Conservation (phyloP, 2,888 invertebrate species). For the Aporophyla nigra region DNA sequence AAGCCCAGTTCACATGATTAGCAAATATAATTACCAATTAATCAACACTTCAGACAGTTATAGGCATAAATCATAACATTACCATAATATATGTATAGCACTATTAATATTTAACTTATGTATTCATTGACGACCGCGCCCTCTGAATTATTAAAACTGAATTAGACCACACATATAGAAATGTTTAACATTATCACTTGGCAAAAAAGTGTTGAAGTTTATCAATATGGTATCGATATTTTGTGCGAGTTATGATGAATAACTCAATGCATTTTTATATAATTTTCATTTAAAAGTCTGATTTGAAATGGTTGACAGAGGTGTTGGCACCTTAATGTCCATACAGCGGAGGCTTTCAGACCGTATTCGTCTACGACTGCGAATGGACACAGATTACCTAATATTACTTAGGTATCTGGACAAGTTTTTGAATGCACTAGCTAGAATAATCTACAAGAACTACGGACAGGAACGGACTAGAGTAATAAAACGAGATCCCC, state of each 20-base stretch:
- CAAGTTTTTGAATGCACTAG: background rate
- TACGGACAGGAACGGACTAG: too few relatives aligned
- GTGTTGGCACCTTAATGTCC: slow-evolving; percentile 38
- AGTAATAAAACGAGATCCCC: background rate
- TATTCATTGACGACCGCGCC: slow-evolving; percentile 58
- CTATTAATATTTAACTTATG: slow-evolving; percentile 52
- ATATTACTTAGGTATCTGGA: slow-evolving; percentile 10
- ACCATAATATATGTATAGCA: slow-evolving; percentile 63
- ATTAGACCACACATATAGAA: slow-evolving; percentile 65
- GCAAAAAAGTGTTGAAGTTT: slow-evolving; percentile 53
- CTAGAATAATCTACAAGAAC: background rate
- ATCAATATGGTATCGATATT: slow-evolving; percentile 55
- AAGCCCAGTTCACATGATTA: slow-evolving; percentile 52
- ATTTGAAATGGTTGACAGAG: slow-evolving; percentile 19
- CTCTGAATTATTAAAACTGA: slow-evolving; percentile 57
- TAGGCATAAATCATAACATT: slow-evolving; percentile 70
- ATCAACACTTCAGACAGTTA: slow-evolving; percentile 63
- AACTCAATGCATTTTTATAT: slow-evolving; percentile 54
- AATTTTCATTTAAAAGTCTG: slow-evolving; percentile 51
- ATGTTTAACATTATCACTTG: slow-evolving; percentile 59
- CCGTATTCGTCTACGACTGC: slow-evolving; percentile 16
- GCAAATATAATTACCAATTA: slow-evolving; percentile 64
- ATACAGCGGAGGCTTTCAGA: slow-evolving; percentile 3
- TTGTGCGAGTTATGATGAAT: slow-evolving; percentile 57
- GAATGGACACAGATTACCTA: background rate